Evolutionary conservation across 2,797 vertebrate genomes (phyloP).

Genomic region (Columba guinea): DNA sequence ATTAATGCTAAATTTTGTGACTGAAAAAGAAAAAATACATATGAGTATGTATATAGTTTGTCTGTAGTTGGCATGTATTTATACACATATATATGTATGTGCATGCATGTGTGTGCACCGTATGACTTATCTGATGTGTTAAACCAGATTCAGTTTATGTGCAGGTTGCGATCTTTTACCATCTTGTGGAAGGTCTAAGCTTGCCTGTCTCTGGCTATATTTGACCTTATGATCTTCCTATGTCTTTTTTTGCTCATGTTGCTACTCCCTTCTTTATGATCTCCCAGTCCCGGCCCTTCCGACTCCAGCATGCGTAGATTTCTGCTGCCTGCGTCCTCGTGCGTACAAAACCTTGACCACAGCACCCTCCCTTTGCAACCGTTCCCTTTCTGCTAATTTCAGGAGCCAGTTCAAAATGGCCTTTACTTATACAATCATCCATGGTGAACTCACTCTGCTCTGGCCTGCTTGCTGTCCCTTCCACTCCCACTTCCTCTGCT

Average conservation of each 20-base stretch:
- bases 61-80: neutral
- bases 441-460: neutral
- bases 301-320: neutral
- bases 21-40: neutral
- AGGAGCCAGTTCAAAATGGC: conserved; percentile 2
- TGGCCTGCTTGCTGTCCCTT: neutral
- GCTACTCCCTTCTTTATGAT: neutral
- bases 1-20: neutral
- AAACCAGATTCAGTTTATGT: neutral
- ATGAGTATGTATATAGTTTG: fast-evolving
- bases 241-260: conserved; percentile 6
- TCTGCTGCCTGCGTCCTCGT: conserved; percentile 6
- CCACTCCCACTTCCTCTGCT: neutral
- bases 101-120: fast-evolving
- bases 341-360: neutral
- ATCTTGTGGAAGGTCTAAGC: neutral
- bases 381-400: neutral
- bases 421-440: neutral
- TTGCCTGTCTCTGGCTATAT: neutral
- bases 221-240: neutral
- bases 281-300: neutral
- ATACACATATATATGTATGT: fast-evolving
- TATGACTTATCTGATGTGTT: neutral
- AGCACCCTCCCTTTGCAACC: neutral
- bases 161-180: neutral